Percentiles rank a stretch among this genome's conserved stretches.
Conservation (phyloP, 2,888 invertebrate genomes). For the Electrophaes corylata region DNA sequence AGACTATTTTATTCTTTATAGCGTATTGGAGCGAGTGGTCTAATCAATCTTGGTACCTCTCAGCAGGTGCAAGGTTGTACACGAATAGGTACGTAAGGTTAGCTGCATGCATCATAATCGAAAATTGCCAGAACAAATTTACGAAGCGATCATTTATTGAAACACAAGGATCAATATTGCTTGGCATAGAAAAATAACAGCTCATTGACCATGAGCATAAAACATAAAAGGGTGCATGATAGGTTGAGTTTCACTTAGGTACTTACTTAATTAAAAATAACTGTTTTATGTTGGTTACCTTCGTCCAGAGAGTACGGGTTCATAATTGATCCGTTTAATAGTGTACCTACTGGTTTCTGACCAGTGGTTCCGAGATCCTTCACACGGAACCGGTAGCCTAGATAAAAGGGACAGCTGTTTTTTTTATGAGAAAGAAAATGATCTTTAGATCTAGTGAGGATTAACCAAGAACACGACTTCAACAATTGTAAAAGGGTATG, state of each 20-base stretch:
- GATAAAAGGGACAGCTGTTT: slow-evolving; percentile 54
- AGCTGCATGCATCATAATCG: slow-evolving; percentile 46
- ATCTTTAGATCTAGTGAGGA: slow-evolving; percentile 49
- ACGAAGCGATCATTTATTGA: slow-evolving; percentile 24
- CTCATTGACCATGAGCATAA: slow-evolving; percentile 55
- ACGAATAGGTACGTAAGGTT: slow-evolving; percentile 52
- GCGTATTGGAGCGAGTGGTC: slow-evolving; percentile 23
- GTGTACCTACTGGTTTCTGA: slow-evolving; percentile 6
- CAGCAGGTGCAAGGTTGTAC: slow-evolving; percentile 54
- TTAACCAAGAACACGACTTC: slow-evolving; percentile 51
- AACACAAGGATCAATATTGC: slow-evolving; percentile 35
- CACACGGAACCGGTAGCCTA: slow-evolving; percentile 58
- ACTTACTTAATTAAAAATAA: slow-evolving; percentile 7
- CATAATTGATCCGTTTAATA: not conserved
- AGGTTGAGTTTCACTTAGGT: not conserved
- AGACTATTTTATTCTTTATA: slow-evolving; percentile 5
- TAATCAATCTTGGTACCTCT: slow-evolving; percentile 22
- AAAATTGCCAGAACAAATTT: slow-evolving; percentile 32
- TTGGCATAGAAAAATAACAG: slow-evolving; percentile 34
- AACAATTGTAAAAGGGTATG: slow-evolving; percentile 52
- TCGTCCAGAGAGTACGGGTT: not conserved
- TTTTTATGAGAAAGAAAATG: slow-evolving; percentile 62
- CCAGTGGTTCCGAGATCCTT: slow-evolving; percentile 39
- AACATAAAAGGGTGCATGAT: slow-evolving; percentile 49
- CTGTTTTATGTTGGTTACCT: not conserved